Percentiles rank a stretch among this genome's conserved stretches.
These are phyloP conservation scores for Drosophila vallismaia DNA, from an alignment of 2,888 invertebrate genomes.

Conservation along the genomic window DNA sequence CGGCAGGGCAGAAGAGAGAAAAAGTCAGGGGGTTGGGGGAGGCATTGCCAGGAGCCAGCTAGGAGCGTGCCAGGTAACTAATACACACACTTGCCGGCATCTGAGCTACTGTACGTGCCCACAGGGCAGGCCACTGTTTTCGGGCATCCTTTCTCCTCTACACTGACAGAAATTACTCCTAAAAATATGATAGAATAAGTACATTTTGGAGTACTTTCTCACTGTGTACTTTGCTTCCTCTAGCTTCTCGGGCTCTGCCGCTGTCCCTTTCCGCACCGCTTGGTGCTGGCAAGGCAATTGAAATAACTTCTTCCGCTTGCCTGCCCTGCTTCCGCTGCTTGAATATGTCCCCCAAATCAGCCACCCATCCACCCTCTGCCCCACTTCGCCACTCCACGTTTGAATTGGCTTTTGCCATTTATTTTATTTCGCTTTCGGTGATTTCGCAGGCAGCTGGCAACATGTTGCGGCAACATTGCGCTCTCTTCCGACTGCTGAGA, in stretches of 20 bases:
- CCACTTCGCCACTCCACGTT: slow-evolving; percentile 17
- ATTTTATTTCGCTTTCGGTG: slow-evolving; percentile 69
- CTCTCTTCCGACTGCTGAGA: slow-evolving; percentile 46
- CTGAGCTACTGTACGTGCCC: slow-evolving; percentile 71
- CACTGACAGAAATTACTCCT: not conserved
- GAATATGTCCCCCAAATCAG: slow-evolving; percentile 72
- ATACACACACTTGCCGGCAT: slow-evolving; percentile 56
- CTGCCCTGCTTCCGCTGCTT: slow-evolving; percentile 75
- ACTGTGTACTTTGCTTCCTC: slow-evolving; percentile 8
- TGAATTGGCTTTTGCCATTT: slow-evolving; percentile 66
- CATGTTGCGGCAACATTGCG: slow-evolving; percentile 37
- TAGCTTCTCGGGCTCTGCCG: not conserved
- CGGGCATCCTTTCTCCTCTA: slow-evolving; percentile 4
- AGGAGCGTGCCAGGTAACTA: slow-evolving; percentile 76
- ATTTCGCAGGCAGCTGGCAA: slow-evolving; percentile 65
- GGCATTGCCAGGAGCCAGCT: slow-evolving; percentile 55
- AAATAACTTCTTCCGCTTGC: slow-evolving; percentile 78
- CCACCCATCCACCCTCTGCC: not conserved
- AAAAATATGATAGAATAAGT: too few relatives aligned
- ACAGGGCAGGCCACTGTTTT: slow-evolving; percentile 18
- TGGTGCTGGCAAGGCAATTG: slow-evolving; percentile 69
- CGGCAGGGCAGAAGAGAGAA: not conserved
- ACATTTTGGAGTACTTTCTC: too few relatives aligned
- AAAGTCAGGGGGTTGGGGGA: slow-evolving; percentile 13
- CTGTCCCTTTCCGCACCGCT: slow-evolving; percentile 21